Base-by-base conservation (phyloP, 2,888 invertebrate genomes). In the Sinhomidia bicolor region DNA sequence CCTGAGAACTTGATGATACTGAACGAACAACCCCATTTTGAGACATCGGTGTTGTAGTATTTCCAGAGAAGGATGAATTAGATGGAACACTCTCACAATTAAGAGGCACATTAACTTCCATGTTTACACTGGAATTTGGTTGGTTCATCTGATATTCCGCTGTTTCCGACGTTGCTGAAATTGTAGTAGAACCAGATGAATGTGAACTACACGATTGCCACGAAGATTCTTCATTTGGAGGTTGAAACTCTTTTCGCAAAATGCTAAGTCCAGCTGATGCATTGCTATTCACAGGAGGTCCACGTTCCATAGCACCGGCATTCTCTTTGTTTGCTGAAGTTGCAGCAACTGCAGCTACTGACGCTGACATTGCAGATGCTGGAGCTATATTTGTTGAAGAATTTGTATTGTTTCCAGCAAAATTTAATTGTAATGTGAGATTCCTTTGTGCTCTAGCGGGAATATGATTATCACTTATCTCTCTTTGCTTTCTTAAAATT, bases 401-500 rank as follows among this genome's bases (percentile, higher is more conserved):
- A 86, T 62, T 88, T 44, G 82, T 23, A 94, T 91, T 79, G 93
- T 93, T 60, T 93, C 93, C 90, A 94, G 93, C 88, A 94, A 93
- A 92, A 85, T 93, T 92, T 1, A 94, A 93, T n/a, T 87, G 86
- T 12, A 88, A 51, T 12, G 94, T 94, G 71, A 96, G 93, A 93
- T 96, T 96, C 93, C 95, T 95, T 20, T 95, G 95, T 0, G 95
- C 95, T 89, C 96, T 96, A 88, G 95, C 93, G 0, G 96, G 95
- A 0, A 89, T 89, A 91, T 91, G 91, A 91, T 90, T 86, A 71
- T 90, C 90, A 44, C 89, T 90, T 65, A 88, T 71, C 82, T 98
- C 98, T 54, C 98, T 95, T 41, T 88, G 88, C 94, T 98, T 98
- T 89, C 98, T 95, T 87, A 98, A 94, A 94, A 98, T 97, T 93